These are phyloP conservation scores for Microplitis manilae DNA, from an alignment of 2,888 invertebrate genomes.

Conservation along the genomic window DNA sequence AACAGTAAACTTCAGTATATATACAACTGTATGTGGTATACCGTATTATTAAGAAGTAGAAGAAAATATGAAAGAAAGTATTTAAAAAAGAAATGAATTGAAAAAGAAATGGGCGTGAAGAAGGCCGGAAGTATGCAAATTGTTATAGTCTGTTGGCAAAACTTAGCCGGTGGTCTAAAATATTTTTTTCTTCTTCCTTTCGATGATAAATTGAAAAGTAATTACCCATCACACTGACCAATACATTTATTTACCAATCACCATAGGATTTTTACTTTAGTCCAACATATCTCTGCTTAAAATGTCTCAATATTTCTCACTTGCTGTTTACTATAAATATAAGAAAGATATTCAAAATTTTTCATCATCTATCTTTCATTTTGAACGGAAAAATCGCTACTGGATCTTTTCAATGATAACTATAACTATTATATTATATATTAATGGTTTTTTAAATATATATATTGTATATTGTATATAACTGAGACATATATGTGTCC, in stretches of 20 bases:
- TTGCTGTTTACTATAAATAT: conserved; percentile 31
- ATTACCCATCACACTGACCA: conserved; percentile 55
- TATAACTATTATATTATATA: conserved; percentile 13
- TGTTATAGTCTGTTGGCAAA: conserved; percentile 61
- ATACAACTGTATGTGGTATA: background rate
- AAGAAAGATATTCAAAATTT: conserved; percentile 30
- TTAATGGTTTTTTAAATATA: conserved; percentile 40
- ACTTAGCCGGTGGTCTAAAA: conserved; percentile 63
- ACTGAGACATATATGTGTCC: conserved; percentile 29
- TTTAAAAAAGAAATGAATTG: conserved; percentile 30
- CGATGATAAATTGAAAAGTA: conserved; percentile 64
- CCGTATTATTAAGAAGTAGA: background rate
- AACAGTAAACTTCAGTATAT: background rate
- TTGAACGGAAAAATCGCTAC: background rate
- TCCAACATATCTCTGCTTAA: conserved; percentile 39
- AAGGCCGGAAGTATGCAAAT: conserved; percentile 64
- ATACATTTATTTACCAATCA: conserved; percentile 24
- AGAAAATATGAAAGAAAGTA: conserved; percentile 30
- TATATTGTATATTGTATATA: background rate
- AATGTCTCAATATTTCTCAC: conserved; percentile 53
- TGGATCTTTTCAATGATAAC: conserved; percentile 29
- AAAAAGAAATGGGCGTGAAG: conserved; percentile 53
- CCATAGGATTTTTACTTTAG: conserved; percentile 23
- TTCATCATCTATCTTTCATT: background rate
- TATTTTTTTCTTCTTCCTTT: conserved; percentile 22